phyloP scores from a whole-genome alignment of 2,113 vertebrate species.

The Sphaerodactylus townsendi region DNA sequence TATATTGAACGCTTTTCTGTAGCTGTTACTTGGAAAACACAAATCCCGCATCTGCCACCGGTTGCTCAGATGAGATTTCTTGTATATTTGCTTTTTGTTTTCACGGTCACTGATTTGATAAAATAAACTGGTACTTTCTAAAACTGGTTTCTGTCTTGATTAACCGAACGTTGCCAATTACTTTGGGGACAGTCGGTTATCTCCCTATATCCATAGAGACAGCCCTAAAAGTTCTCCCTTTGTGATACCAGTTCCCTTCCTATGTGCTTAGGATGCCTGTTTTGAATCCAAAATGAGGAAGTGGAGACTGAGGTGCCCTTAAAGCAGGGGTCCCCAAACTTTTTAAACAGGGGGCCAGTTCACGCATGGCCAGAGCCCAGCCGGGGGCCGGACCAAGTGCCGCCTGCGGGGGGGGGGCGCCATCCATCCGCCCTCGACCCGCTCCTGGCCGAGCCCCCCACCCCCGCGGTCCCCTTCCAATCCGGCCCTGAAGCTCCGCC shows the following conservation, averaged over 20 bases:
- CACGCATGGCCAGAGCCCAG: too few relatives aligned
- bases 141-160: slow-evolving; percentile 15
- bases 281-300: not conserved
- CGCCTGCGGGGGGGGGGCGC: too few relatives aligned
- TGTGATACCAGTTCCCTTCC: not conserved
- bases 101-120: slow-evolving; percentile 73
- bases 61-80: slow-evolving; percentile 35
- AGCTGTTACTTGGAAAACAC: slow-evolving; percentile 39
- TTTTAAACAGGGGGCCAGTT: too few relatives aligned
- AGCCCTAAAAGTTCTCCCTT: not conserved
- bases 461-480: too few relatives aligned
- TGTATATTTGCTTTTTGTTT: slow-evolving; percentile 60
- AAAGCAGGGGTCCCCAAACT: too few relatives aligned
- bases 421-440: too few relatives aligned
- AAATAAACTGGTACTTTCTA: slow-evolving; percentile 81
- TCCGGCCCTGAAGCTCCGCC: too few relatives aligned
- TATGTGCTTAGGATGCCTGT: not conserved
- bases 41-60: not conserved
- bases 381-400: too few relatives aligned
- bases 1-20: not conserved
- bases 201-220: not conserved
- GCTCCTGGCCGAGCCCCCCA: too few relatives aligned
- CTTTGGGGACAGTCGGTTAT: not conserved
- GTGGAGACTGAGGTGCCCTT: not conserved
- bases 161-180: not conserved